Evolutionary conservation across 2,888 invertebrate species (phyloP), one percentile per base, ranked within the genome.

Genomic region (Elgonia sp.): DNA sequence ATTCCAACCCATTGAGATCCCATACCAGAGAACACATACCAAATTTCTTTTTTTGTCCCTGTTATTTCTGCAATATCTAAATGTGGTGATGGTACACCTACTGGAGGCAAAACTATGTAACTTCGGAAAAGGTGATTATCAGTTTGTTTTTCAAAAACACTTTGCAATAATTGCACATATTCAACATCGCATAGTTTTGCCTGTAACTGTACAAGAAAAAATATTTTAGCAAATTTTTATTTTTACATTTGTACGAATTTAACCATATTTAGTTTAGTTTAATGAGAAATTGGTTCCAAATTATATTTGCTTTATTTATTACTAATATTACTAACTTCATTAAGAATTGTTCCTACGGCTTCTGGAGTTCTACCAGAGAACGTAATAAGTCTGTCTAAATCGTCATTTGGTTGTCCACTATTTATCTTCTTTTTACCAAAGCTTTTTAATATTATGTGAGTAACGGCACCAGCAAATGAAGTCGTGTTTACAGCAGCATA

Each of bases 1-100:
- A 98, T 98, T 86, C 97, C 97, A 14, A 96, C 95, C 98, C 98
- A 98, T 92, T 98, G 98, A 8, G 97, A 97, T 0, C 98, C 98
- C 98, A 98, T 97, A 42, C 98, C 98, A 67, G 98, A 98, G 95
- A 98, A 99, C 62, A 98, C 96, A 95, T 97, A 98, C 96, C 98
- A 98, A 6, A 98, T 95, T 6, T 98, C 97, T 0, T 97, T 95
- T 57, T 95, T 95, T 0, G 96, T 95, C 0, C 96, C 96, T 0
- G 96, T 95, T 93, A 95, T 96, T 93, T 96, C 96, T 90, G 96
- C 95, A 42, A 96, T 94, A 57, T 96, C 96, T 0, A 62, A 9
- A 8, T 20, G 0, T 42, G 10, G 18, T 0, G 95, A 93, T 1
- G 95, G 93, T 9, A 85, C 29, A 0, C 87, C 85, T 6, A 85